phyloP scores from a whole-genome alignment of 2,113 vertebrate species.

The Setophaga kirtlandii region DNA sequence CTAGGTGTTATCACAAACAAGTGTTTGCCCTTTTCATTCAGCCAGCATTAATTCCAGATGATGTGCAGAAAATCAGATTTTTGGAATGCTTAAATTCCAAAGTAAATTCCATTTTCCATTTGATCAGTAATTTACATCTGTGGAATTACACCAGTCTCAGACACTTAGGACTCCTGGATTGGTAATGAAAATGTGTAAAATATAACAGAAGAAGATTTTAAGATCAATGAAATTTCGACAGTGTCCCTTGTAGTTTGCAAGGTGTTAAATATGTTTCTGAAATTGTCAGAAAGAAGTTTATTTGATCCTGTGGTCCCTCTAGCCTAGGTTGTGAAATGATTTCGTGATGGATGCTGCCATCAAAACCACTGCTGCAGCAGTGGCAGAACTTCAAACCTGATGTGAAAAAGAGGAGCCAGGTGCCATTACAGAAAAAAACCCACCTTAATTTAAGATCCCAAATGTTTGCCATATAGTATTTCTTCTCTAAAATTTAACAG shows the following conservation, averaged over 20 bases:
- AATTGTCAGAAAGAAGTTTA: neutral
- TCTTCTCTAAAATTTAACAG: neutral
- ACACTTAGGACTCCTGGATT: neutral
- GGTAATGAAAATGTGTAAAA: neutral
- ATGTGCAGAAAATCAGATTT: neutral
- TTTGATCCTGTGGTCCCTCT: neutral
- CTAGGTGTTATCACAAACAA: neutral
- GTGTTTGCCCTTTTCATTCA: neutral
- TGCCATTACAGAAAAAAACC: neutral
- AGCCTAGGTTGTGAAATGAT: neutral
- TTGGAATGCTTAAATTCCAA: neutral
- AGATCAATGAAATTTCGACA: neutral
- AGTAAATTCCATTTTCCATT: neutral
- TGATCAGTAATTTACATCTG: neutral
- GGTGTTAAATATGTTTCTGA: neutral
- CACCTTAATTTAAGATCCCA: fast-evolving
- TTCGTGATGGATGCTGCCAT: neutral
- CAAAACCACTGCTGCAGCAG: neutral
- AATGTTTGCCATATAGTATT: neutral
- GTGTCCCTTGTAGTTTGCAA: neutral
- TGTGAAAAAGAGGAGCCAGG: neutral
- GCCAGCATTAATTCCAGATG: neutral
- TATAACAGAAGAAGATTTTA: neutral
- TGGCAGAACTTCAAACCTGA: neutral
- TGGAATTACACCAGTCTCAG: neutral